Evolutionary conservation across 2,113 vertebrate genomes (phyloP).

Genomic region (Phainopepla nitens): DNA sequence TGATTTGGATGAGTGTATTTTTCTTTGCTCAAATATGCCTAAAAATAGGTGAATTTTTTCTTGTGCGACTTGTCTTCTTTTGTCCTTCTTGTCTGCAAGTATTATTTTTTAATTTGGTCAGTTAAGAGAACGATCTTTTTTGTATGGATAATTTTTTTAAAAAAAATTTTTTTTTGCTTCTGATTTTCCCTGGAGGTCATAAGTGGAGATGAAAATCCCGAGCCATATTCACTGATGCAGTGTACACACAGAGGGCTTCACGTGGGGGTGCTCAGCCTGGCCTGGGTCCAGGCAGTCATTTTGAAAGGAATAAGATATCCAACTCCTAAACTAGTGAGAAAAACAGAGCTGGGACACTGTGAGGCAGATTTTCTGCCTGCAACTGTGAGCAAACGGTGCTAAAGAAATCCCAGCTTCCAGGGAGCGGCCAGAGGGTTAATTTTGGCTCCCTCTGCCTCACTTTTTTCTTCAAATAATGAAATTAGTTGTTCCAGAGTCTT

Average conservation of each 20-base stretch:
- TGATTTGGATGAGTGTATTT: background rate
- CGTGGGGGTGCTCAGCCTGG: background rate
- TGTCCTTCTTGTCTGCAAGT: background rate
- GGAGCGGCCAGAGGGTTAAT: slow-evolving; percentile 26
- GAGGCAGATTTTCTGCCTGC: background rate
- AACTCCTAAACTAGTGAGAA: background rate
- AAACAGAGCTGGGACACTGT: background rate
- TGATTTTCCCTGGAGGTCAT: background rate
- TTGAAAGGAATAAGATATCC: background rate
- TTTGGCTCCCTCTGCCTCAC: background rate
- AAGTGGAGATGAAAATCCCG: background rate
- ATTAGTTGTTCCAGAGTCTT: slow-evolving; percentile 49
- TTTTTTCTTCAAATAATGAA: slow-evolving; percentile 58
- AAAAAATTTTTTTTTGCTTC: background rate
- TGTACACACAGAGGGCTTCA: background rate
- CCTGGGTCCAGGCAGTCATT: background rate
- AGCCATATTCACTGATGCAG: background rate
- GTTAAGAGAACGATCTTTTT: background rate
- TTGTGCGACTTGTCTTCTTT: background rate
- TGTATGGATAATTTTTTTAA: background rate
- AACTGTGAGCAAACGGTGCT: background rate
- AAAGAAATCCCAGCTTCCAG: background rate
- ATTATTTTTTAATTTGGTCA: background rate
- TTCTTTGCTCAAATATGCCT: background rate
- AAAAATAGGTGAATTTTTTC: background rate